Conservation (phyloP, 2,797 vertebrate species). For the Craterocephalus amniculus region DNA sequence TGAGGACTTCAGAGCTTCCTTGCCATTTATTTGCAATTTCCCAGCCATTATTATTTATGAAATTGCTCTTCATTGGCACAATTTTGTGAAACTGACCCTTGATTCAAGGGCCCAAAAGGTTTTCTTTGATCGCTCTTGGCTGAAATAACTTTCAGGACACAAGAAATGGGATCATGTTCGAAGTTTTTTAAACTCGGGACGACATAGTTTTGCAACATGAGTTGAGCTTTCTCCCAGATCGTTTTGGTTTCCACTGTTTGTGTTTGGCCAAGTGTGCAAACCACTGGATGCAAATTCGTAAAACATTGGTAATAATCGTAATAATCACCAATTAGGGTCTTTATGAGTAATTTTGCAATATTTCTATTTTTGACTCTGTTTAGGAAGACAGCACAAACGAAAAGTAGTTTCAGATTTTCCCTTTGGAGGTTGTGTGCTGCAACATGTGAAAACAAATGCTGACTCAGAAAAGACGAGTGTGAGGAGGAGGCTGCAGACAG, state of each 20-base stretch:
- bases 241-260: neutral
- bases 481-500: conserved; percentile 53
- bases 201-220: neutral
- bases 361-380: conserved; percentile 6
- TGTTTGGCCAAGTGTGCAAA: neutral
- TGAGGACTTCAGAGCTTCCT: neutral
- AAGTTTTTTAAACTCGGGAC: no score
- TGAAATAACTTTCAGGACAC: neutral
- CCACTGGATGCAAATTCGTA: no score
- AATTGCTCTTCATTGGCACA: neutral
- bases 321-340: neutral
- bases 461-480: conserved; percentile 49
- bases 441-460: conserved; percentile 42
- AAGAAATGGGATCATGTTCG: neutral
- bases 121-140: neutral
- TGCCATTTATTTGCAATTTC: neutral
- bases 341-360: neutral
- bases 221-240: neutral
- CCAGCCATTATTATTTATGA: neutral
- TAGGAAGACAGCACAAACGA: neutral
- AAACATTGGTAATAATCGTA: neutral
- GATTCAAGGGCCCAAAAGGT: neutral
- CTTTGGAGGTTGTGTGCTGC: neutral
- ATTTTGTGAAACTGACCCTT: neutral
- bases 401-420: conserved; percentile 4